Percentiles rank a stretch among this genome's conserved stretches.
phyloP scores from a whole-genome alignment of 1,140 invertebrate species.

The Oreohelix idahoensis region DNA sequence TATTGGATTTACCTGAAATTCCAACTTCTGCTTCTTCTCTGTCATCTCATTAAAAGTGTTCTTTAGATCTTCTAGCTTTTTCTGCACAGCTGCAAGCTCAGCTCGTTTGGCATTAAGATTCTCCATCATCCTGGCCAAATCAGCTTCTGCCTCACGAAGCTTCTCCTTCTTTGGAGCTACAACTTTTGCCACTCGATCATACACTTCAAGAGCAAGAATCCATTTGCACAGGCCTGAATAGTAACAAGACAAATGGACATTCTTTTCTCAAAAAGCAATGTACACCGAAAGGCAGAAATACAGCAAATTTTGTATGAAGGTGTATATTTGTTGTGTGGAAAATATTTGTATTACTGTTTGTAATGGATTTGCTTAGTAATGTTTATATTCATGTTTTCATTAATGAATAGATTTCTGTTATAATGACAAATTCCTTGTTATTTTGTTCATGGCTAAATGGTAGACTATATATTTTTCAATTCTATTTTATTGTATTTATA shows the following conservation, averaged over 20 bases:
- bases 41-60: constrained; percentile 75
- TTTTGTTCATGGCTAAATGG: too few relatives aligned
- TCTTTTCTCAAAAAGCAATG: background rate
- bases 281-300: background rate
- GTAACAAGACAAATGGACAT: background rate
- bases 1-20: constrained; percentile 50
- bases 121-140: constrained; percentile 85
- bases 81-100: constrained; percentile 84
- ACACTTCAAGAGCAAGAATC: constrained; percentile 93
- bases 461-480: too few relatives aligned
- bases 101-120: constrained; percentile 85
- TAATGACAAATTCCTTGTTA: too few relatives aligned
- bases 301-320: background rate
- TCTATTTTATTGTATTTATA: too few relatives aligned
- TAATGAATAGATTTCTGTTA: too few relatives aligned
- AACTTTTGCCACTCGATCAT: constrained; percentile 87
- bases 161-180: constrained; percentile 73
- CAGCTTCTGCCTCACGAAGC: constrained; percentile 84
- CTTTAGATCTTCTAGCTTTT: constrained; percentile 79
- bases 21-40: constrained; percentile 82
- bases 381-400: too few relatives aligned
- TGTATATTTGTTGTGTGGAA: too few relatives aligned
- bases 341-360: too few relatives aligned
- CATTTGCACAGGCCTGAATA: constrained; percentile 83
- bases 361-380: too few relatives aligned